phyloP scores from a whole-genome alignment of 2,888 invertebrate species.

The Plebejus argus region DNA sequence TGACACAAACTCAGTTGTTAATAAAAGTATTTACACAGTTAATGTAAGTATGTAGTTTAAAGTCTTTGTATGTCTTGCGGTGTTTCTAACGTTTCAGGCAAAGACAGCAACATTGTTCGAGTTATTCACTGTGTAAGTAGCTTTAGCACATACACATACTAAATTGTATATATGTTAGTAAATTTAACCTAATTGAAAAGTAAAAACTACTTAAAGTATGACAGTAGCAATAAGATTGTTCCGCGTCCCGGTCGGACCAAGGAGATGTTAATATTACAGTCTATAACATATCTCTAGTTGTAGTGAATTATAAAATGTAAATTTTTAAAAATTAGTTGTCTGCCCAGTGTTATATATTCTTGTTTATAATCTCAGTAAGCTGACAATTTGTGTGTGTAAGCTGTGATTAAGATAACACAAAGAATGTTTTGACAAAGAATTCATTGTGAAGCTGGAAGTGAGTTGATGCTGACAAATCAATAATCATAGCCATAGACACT shows the following conservation, averaged over 20 bases:
- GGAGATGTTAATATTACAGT: not conserved
- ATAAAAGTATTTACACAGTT: not conserved
- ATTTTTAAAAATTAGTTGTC: not conserved
- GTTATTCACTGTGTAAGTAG: not conserved
- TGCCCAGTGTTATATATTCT: not conserved
- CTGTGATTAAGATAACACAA: not conserved
- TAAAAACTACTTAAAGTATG: not conserved
- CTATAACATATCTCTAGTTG: slow-evolving; percentile 4
- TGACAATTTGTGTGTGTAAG: not conserved
- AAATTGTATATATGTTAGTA: not conserved
- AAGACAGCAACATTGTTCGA: not conserved
- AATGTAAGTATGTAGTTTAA: not conserved
- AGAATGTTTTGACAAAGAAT: not conserved
- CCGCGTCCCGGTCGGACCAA: not conserved
- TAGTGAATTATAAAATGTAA: not conserved
- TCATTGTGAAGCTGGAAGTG: too few species aligned
- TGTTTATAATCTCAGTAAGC: not conserved
- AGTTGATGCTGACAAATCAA: too few species aligned
- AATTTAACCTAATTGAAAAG: not conserved
- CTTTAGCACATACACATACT: not conserved
- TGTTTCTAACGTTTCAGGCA: not conserved
- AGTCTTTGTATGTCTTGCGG: not conserved
- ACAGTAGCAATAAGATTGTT: not conserved
- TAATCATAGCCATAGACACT: not conserved
- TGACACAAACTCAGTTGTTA: not conserved